phyloP scores from a whole-genome alignment of 1,140 invertebrate species.

The Macrostomum lignano region DNA sequence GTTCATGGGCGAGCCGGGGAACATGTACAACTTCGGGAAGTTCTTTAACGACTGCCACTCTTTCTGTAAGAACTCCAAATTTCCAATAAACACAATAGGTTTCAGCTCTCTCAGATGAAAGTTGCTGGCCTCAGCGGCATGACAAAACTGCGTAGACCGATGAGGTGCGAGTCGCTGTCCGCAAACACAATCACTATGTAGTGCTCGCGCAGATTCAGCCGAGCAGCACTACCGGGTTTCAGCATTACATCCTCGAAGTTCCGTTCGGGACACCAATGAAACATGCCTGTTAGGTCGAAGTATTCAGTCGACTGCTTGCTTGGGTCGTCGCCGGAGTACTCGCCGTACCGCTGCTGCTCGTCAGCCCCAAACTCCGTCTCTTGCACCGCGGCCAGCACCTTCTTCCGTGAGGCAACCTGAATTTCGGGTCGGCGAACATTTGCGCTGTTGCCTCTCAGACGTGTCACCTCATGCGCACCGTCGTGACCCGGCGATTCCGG shows the following conservation, averaged over 20 bases:
- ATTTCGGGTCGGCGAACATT: no score
- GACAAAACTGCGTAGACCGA: slow-evolving; percentile 31
- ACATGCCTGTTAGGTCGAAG: slow-evolving; percentile 92
- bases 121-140: slow-evolving; percentile 44
- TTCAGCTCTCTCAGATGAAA: slow-evolving; percentile 95
- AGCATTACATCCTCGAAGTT: slow-evolving; percentile 87
- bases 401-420: no score
- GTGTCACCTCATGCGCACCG: no score
- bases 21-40: slow-evolving; percentile 81
- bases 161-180: slow-evolving; percentile 81
- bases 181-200: slow-evolving; percentile 87
- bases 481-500: no score
- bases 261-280: slow-evolving; percentile 89
- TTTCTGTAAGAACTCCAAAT: slow-evolving; percentile 66
- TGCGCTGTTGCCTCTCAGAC: no score
- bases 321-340: no score
- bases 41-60: slow-evolving; percentile 98
- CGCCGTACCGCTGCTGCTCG: no score
- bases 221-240: no score
- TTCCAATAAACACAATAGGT: slow-evolving; percentile 86
- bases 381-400: no score
- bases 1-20: slow-evolving; percentile 67
- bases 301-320: no score
- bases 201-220: no score
- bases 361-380: no score